Conservation (phyloP, 2,113 vertebrate genomes). For the Stictonetta naevosa region DNA sequence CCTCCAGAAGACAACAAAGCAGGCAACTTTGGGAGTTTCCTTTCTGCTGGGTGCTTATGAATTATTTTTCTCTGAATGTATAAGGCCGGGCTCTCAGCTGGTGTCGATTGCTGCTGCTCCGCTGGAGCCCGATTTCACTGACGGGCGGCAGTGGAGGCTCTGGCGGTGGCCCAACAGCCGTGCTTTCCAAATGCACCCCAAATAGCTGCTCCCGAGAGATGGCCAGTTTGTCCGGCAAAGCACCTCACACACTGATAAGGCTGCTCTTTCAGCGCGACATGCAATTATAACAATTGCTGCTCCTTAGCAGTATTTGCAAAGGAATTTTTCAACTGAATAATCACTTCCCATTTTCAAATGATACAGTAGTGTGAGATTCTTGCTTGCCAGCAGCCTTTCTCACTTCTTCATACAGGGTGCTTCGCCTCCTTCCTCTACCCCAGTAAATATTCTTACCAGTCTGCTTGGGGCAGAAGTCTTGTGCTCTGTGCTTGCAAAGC, state of each 20-base stretch:
- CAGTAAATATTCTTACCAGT: not conserved
- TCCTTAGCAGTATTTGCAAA: not conserved
- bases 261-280: not conserved
- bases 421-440: not conserved
- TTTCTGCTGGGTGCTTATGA: not conserved
- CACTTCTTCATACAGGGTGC: not conserved
- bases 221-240: not conserved
- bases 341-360: not conserved
- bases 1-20: constrained; percentile 14
- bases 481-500: not conserved
- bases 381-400: not conserved
- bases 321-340: not conserved
- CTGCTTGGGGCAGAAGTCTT: not conserved
- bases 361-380: not conserved
- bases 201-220: not conserved
- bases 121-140: not conserved
- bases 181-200: not conserved
- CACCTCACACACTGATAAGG: not conserved
- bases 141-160: not conserved
- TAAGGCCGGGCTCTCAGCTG: not conserved
- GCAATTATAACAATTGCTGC: not conserved
- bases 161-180: not conserved
- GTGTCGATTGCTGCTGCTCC: not conserved
- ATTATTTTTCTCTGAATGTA: not conserved
- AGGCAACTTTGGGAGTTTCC: constrained; percentile 25